These are phyloP conservation scores for Lamproptera curius DNA, from an alignment of 2,888 invertebrate genomes.

Conservation along the genomic window DNA sequence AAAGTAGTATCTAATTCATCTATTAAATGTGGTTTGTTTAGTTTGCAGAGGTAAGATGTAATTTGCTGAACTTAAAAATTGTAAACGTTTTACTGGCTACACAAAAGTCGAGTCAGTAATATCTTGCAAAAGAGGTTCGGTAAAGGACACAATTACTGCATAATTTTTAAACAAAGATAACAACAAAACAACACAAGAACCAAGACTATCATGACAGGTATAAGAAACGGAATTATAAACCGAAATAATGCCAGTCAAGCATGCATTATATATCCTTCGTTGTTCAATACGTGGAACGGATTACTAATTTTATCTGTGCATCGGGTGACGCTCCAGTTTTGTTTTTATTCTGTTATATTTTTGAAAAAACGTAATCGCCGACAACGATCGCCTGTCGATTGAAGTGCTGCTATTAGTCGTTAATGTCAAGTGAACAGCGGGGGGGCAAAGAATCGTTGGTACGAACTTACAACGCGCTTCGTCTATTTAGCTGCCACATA, in stretches of 20 bases:
- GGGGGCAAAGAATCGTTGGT: constrained; percentile 31
- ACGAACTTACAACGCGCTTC: constrained; percentile 26
- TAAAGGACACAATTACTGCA: no score
- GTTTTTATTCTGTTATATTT: constrained; percentile 28
- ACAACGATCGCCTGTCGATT: constrained; percentile 52
- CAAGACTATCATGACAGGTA: no score
- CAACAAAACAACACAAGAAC: no score
- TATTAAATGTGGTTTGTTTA: no score
- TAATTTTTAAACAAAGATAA: no score
- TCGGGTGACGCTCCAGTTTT: constrained; percentile 42
- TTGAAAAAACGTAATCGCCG: constrained; percentile 38
- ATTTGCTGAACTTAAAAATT: no score
- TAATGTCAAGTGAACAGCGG: constrained; percentile 48
- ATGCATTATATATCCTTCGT: constrained; percentile 25
- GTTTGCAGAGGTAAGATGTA: no score
- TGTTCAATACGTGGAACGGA: constrained; percentile 47
- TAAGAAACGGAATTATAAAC: no score
- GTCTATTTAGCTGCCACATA: constrained; percentile 13
- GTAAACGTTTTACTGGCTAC: no score
- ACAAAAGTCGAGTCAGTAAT: no score
- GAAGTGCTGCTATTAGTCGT: constrained; percentile 50
- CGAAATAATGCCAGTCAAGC: constrained; percentile 7
- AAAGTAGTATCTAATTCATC: no score
- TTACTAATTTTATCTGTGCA: constrained; percentile 43
- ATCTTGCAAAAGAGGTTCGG: no score